A percentile compares a stretch with the other conserved stretches of the same genome.
phyloP scores from a whole-genome alignment of 1,140 invertebrate species.

The Eumaeus atala region DNA sequence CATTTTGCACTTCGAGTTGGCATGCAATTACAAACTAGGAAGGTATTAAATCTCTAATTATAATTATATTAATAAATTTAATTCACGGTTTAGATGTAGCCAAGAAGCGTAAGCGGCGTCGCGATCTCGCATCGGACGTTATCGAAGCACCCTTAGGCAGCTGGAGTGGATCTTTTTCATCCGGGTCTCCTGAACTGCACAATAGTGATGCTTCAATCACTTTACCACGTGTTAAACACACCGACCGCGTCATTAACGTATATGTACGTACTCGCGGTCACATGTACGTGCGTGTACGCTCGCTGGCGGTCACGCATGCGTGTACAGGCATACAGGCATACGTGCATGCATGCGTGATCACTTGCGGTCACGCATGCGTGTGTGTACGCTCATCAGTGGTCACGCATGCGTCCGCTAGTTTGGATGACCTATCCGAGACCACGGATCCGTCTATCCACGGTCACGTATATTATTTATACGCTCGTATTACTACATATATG shows the following conservation, averaged over 20 bases:
- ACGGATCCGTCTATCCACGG: slow-evolving; percentile 25
- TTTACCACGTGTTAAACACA: not conserved
- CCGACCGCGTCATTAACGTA: not conserved
- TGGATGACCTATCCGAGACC: not conserved
- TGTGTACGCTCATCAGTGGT: not conserved
- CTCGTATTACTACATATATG: slow-evolving; percentile 54
- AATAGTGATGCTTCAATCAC: slow-evolving; percentile 1
- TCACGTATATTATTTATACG: slow-evolving; percentile 41
- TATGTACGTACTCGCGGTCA: not conserved
- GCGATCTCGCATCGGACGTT: slow-evolving; percentile 41
- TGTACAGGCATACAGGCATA: not conserved
- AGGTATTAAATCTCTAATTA: slow-evolving; percentile 50
- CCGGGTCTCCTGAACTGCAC: not conserved
- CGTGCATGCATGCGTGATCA: not conserved
- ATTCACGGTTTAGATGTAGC: slow-evolving; percentile 62
- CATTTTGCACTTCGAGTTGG: slow-evolving; percentile 65
- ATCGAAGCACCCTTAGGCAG: slow-evolving; percentile 33
- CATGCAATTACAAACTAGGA: slow-evolving; percentile 63
- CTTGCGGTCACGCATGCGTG: slow-evolving; percentile 2
- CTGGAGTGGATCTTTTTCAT: slow-evolving; percentile 23
- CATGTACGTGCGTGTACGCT: not conserved
- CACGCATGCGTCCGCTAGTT: not conserved
- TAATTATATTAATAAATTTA: slow-evolving; percentile 43
- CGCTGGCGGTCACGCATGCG: not conserved
- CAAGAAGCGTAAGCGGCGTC: slow-evolving; percentile 38